phyloP scores from a whole-genome alignment of 1,140 invertebrate genomes.

The Drosophila ficusphila region DNA sequence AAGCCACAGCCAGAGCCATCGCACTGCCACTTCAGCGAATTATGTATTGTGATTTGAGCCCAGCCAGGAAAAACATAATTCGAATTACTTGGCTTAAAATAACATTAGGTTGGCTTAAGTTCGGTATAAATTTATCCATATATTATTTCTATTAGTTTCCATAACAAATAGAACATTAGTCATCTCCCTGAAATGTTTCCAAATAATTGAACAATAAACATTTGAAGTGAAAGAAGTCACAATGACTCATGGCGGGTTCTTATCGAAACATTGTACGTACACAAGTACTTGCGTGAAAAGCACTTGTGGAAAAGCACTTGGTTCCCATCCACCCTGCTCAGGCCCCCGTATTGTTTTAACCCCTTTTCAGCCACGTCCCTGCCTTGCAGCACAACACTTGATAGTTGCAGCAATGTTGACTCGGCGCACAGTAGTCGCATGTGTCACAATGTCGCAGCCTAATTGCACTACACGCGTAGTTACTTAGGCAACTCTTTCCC shows the following conservation, averaged over 20 bases:
- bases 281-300: conserved; percentile 7
- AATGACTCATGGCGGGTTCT: conserved; percentile 1
- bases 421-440: conserved; percentile 63
- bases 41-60: conserved; percentile 3
- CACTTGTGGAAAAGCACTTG: conserved; percentile 6
- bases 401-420: conserved; percentile 13
- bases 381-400: conserved; percentile 8
- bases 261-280: conserved; percentile 10
- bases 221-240: neutral
- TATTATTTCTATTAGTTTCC: neutral
- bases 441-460: conserved; percentile 67
- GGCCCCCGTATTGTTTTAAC: neutral
- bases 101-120: no score
- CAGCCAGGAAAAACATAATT: neutral
- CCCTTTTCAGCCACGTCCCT: conserved; percentile 6
- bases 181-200: neutral
- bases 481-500: conserved; percentile 62
- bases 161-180: neutral
- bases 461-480: conserved; percentile 74
- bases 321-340: conserved; percentile 11
- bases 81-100: no score
- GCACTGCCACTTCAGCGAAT: conserved; percentile 13
- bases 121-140: no score
- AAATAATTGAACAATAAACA: neutral
- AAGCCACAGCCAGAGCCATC: neutral